Evolutionary conservation across 2,797 vertebrate genomes (phyloP).

Genomic region (Molossus alvarezi): DNA sequence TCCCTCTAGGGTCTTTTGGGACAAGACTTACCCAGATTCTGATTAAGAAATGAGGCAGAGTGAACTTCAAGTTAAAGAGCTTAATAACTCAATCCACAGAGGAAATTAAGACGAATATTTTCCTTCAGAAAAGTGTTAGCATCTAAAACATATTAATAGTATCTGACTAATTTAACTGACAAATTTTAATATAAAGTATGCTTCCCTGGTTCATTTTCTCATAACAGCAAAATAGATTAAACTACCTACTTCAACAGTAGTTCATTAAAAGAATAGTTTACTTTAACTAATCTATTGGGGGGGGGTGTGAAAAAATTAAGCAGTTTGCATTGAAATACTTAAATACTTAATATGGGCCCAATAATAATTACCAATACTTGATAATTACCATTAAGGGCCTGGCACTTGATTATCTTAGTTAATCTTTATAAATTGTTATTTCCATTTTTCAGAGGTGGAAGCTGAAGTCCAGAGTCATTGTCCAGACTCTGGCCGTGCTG

Average conservation of each 20-base stretch:
- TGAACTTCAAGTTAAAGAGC: conserved; percentile 59
- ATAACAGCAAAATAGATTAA: conserved; percentile 58
- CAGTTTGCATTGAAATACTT: background rate
- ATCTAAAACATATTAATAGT: conserved; percentile 59
- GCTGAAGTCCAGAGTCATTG: conserved; percentile 8
- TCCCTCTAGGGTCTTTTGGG: conserved; percentile 49
- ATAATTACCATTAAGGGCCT: conserved; percentile 1
- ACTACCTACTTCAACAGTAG: conserved; percentile 54
- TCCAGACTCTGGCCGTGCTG: background rate
- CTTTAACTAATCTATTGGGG: conserved; percentile 37
- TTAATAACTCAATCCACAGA: conserved; percentile 40
- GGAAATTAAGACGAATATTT: conserved; percentile 51
- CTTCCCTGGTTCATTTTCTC: conserved; percentile 40
- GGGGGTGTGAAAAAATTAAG: background rate
- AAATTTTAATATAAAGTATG: conserved; percentile 48
- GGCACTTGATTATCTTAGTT: conserved; percentile 5
- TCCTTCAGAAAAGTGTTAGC: background rate
- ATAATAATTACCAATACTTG: background rate
- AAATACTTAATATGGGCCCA: background rate
- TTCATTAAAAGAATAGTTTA: background rate
- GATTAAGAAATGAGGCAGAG: conserved; percentile 56
- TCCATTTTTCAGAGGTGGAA: conserved; percentile 23
- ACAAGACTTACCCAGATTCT: conserved; percentile 55
- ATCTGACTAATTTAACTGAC: background rate
- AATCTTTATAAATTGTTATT: background rate